Conservation (phyloP, 2,888 invertebrate genomes). For the Drosophila nr. medialis region DNA sequence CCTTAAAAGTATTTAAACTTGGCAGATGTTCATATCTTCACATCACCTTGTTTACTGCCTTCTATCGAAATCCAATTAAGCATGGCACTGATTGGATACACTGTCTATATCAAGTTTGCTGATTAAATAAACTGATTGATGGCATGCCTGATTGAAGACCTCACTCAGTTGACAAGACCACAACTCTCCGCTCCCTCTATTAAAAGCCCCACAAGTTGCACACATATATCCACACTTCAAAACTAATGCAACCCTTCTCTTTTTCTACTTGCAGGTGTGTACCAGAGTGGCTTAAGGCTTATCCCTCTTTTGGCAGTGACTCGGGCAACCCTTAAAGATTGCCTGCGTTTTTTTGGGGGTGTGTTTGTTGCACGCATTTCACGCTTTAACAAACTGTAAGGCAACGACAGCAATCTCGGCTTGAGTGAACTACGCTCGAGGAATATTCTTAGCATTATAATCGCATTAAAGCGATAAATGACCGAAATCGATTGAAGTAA, state of each 20-base stretch:
- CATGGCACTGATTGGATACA: slow-evolving; percentile 20
- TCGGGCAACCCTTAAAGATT: slow-evolving; percentile 58
- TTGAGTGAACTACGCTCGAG: slow-evolving; percentile 30
- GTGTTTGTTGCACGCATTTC: slow-evolving; percentile 60
- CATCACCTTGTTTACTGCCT: slow-evolving; percentile 14
- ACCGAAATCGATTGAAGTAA: slow-evolving; percentile 70
- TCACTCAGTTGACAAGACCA: slow-evolving; percentile 45
- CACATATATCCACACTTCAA: slow-evolving; percentile 35
- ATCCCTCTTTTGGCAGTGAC: slow-evolving; percentile 20
- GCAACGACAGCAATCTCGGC: slow-evolving; percentile 59
- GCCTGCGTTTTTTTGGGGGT: slow-evolving; percentile 38
- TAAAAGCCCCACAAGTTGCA: background rate
- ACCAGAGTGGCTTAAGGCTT: slow-evolving; percentile 48
- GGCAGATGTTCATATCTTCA: background rate
- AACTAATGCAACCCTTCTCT: slow-evolving; percentile 69
- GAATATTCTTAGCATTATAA: slow-evolving; percentile 72
- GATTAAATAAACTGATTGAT: slow-evolving; percentile 76
- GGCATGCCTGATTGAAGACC: slow-evolving; percentile 69
- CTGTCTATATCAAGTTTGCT: slow-evolving; percentile 49
- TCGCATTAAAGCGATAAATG: slow-evolving; percentile 77
- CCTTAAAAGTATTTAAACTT: slow-evolving; percentile 6
- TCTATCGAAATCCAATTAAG: slow-evolving; percentile 31
- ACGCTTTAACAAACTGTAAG: slow-evolving; percentile 67
- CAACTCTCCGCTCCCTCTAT: background rate
- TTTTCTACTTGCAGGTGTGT: slow-evolving; percentile 70